Percentiles rank a stretch among this genome's conserved stretches.
Evolutionary conservation across 2,888 invertebrate genomes (phyloP).

Genomic region (Linnaemya vulpina): DNA sequence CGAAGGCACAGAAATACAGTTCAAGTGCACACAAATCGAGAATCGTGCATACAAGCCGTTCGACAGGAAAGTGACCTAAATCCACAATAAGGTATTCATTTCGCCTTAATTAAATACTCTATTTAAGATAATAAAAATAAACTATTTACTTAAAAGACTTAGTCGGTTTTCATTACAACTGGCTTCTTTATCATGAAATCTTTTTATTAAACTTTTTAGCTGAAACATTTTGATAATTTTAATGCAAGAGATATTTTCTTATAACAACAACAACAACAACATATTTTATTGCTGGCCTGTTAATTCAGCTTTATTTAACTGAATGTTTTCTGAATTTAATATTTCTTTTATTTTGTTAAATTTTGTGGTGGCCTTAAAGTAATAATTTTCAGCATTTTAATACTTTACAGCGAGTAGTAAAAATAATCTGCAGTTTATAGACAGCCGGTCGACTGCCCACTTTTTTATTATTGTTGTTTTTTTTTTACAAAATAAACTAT

Average conservation of each 20-base stretch:
- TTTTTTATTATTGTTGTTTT: conserved; percentile 5
- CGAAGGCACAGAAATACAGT: background rate
- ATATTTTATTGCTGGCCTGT: background rate
- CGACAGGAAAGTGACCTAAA: too few species aligned
- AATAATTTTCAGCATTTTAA: conserved; percentile 16
- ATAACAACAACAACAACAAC: background rate
- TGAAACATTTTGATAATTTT: background rate
- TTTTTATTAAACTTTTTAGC: too few species aligned
- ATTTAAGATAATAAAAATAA: too few species aligned
- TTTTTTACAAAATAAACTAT: background rate
- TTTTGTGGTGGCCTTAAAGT: background rate
- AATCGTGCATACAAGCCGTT: too few species aligned
- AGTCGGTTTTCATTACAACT: too few species aligned
- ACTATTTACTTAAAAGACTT: too few species aligned
- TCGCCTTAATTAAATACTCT: too few species aligned
- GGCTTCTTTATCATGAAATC: too few species aligned
- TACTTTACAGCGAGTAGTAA: conserved; percentile 7
- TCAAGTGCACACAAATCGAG: too few species aligned
- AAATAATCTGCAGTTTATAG: conserved; percentile 24
- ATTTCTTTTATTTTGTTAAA: background rate
- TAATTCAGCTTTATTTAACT: background rate
- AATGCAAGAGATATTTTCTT: background rate
- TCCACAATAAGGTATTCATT: too few species aligned
- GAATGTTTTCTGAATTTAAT: background rate
- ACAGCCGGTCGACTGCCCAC: conserved; percentile 29